A percentile compares a stretch with the other conserved stretches of the same genome.
These are phyloP conservation scores for Oenanthe melanoleuca DNA, from an alignment of 2,113 vertebrate genomes.

Conservation along the genomic window DNA sequence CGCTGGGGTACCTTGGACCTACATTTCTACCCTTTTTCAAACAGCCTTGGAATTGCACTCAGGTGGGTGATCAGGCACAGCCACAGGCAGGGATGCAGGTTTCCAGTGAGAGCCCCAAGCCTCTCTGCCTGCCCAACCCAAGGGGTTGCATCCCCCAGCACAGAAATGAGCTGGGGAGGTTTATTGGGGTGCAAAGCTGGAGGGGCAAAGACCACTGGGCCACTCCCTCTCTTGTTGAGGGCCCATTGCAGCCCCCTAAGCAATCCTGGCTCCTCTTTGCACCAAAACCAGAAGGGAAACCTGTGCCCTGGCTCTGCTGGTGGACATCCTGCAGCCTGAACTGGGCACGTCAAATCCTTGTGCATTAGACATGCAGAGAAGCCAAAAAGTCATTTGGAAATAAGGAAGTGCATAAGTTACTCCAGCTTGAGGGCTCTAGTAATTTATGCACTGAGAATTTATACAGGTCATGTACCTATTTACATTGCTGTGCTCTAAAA, in stretches of 20 bases:
- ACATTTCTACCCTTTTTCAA: background rate
- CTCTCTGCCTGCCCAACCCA: background rate
- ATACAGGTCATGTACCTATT: constrained; percentile 75
- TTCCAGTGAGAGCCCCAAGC: background rate
- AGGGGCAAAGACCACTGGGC: background rate
- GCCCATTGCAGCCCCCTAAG: background rate
- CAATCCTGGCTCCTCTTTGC: background rate
- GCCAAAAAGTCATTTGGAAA: constrained; percentile 52
- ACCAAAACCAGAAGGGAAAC: background rate
- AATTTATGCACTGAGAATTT: constrained; percentile 72
- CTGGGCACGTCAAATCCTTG: background rate
- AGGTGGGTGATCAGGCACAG: background rate
- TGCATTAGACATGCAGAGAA: background rate
- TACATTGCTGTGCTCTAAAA: constrained; percentile 68
- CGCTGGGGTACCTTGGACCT: background rate
- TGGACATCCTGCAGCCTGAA: background rate
- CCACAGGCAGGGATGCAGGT: background rate
- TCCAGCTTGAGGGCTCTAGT: constrained; percentile 52
- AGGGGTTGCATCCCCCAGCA: background rate
- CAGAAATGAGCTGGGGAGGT: background rate
- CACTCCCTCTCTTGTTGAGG: background rate
- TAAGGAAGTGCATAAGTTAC: constrained; percentile 34
- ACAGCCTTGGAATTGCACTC: background rate
- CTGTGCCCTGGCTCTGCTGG: background rate
- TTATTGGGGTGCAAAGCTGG: background rate